Evolutionary conservation across 2,888 invertebrate species (phyloP).

Genomic region (Polietes domitor): DNA sequence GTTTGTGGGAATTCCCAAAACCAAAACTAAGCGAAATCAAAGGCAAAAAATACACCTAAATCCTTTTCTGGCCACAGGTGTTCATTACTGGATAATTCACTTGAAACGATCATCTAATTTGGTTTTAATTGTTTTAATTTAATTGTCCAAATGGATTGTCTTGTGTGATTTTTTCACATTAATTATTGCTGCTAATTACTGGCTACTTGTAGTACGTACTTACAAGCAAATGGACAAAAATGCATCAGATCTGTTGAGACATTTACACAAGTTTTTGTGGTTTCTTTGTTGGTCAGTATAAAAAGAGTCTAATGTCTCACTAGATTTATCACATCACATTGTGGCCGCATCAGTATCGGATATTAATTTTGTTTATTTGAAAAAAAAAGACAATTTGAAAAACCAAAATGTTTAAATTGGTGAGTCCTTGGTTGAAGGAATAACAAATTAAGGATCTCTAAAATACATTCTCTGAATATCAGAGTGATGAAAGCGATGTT

Average conservation of each 20-base stretch:
- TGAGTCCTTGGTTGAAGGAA: constrained; percentile 61
- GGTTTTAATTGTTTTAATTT: not conserved
- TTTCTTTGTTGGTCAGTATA: constrained; percentile 63
- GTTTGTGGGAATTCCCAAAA: too few species aligned
- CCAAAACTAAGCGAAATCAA: constrained; percentile 22
- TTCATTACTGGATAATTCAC: not conserved
- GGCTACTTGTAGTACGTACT: not conserved
- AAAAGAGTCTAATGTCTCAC: constrained; percentile 63
- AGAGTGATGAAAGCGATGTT: too few species aligned
- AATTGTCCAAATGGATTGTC: not conserved
- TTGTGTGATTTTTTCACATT: not conserved
- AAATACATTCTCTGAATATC: too few species aligned
- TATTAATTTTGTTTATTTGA: not conserved
- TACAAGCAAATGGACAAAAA: too few species aligned
- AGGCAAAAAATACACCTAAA: constrained; percentile 28
- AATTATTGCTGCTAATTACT: constrained; percentile 25
- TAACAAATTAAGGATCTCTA: constrained; percentile 18
- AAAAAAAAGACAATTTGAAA: constrained; percentile 30
- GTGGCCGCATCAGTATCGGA: constrained; percentile 43
- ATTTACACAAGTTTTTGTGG: not conserved
- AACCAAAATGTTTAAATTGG: constrained; percentile 70
- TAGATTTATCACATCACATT: constrained; percentile 67
- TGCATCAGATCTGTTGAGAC: too few species aligned
- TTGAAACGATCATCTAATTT: not conserved
- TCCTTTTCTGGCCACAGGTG: constrained; percentile 54